Percentiles rank a stretch among this genome's conserved stretches.
These are phyloP conservation scores for Andrena marginata DNA, from an alignment of 2,888 invertebrate species.

Conservation along the genomic window DNA sequence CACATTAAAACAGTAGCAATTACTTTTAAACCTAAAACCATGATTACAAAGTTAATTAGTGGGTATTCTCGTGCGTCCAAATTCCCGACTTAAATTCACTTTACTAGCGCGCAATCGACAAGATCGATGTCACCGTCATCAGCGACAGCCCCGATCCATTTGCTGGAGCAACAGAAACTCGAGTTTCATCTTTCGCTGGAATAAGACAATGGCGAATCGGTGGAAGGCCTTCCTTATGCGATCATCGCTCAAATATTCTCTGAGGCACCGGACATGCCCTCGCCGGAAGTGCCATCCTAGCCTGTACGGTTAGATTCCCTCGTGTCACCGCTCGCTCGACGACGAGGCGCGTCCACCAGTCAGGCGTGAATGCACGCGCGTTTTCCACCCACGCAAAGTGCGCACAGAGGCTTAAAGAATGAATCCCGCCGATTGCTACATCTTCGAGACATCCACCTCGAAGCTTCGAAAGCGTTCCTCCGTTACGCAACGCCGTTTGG, in stretches of 20 bases:
- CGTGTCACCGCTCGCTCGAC: conserved; percentile 47
- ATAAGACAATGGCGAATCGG: conserved; percentile 44
- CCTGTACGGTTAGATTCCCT: conserved; percentile 51
- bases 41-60: no score
- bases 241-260: conserved; percentile 67
- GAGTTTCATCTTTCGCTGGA: background rate
- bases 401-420: background rate
- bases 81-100: no score
- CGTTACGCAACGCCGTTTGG: conserved; percentile 1
- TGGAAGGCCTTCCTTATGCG: conserved; percentile 46
- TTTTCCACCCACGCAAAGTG: conserved; percentile 54
- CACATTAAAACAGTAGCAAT: no score
- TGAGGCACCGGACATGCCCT: conserved; percentile 76
- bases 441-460: background rate
- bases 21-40: no score
- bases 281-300: conserved; percentile 79
- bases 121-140: no score
- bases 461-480: background rate
- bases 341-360: conserved; percentile 56
- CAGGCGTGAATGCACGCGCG: conserved; percentile 61
- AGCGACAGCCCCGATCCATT: no score
- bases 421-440: conserved; percentile 45
- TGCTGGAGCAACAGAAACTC: background rate
- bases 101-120: no score
- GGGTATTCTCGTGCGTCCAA: no score